Evolutionary conservation across 2,113 vertebrate genomes (phyloP), one percentile per base, ranked within the genome.

Genomic region (Seriola rivoliana): DNA sequence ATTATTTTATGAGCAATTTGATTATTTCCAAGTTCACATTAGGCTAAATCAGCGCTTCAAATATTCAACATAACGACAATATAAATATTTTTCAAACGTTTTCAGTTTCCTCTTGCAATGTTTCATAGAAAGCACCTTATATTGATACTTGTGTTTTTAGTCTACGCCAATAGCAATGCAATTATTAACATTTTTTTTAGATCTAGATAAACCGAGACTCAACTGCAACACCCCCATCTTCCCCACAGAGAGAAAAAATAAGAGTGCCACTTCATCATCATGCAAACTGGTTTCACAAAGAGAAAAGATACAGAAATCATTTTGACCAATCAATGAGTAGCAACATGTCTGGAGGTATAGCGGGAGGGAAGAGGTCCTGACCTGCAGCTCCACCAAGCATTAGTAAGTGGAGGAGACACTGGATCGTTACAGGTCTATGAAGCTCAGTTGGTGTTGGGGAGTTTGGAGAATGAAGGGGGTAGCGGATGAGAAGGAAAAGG

Each of bases 341-440:
- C 52, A n/a, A 8, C 12, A 21, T 10, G n/a, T 54, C 8, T 50
- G 12, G 52, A 63, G n/a, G 48, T 32, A 36, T 58, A 34, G 58
- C 12, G 4, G 34, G n/a, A 14, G 55, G 40, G 8, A 32, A 13
- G 46, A n/a, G 46, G 50, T 74, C 52, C 3, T 34, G 50, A 36
- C 52, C 55, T 44, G 64, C 44, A 65, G 19, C 54, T 71, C 25
- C 58, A 42, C 59, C 66, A 32, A 60, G 88, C 73, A 75, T 90
- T 29, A 77, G 21, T 81, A 89, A 92, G 34, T 1, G 16, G 19
- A 89, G 58, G 68, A 87, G 82, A 85, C 80, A 70, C 59, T 16
- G 57, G 68, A 82, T 87, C 84, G 78, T 70, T 57, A 44, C 59
- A 80, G 75, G 59, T 75, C 73, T 44, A 5, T 63, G 63, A 25